These are phyloP conservation scores for Oscheius sp. DNA, from an alignment of 2,888 invertebrate species.

Conservation along the genomic window DNA sequence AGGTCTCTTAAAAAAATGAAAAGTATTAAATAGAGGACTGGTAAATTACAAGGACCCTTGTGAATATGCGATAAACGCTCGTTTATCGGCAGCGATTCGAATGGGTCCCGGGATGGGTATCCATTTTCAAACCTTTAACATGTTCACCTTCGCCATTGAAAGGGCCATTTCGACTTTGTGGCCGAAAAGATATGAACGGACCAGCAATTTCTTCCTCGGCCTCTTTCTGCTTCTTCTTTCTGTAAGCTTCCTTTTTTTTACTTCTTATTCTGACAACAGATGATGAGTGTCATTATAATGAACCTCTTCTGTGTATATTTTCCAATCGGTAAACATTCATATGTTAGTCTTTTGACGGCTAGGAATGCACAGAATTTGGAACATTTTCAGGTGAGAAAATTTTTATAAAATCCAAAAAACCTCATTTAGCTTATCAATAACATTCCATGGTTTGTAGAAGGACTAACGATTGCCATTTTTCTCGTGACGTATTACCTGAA, in stretches of 20 bases:
- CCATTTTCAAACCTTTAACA: neutral
- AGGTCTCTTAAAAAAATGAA: neutral
- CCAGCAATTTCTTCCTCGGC: neutral
- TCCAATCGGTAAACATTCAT: neutral
- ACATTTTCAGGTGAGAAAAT: neutral
- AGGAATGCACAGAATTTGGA: neutral
- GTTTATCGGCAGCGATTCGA: neutral
- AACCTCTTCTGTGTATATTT: neutral
- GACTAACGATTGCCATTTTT: neutral
- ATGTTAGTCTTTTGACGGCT: neutral
- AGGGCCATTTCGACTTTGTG: slow-evolving; percentile 9
- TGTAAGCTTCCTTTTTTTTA: neutral
- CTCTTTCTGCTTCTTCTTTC: neutral
- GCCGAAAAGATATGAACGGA: neutral
- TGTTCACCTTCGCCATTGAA: slow-evolving; percentile 16
- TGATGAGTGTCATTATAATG: neutral
- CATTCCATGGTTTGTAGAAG: neutral
- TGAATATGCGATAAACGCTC: neutral
- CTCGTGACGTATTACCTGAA: neutral
- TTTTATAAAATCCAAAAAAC: neutral
- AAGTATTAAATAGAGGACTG: neutral
- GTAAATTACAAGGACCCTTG: neutral
- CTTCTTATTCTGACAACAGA: neutral
- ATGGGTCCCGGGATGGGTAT: slow-evolving; percentile 9
- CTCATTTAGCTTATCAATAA: neutral